Evolutionary conservation across 2,888 invertebrate species (phyloP).

Genomic region (Crepidodera aurea): DNA sequence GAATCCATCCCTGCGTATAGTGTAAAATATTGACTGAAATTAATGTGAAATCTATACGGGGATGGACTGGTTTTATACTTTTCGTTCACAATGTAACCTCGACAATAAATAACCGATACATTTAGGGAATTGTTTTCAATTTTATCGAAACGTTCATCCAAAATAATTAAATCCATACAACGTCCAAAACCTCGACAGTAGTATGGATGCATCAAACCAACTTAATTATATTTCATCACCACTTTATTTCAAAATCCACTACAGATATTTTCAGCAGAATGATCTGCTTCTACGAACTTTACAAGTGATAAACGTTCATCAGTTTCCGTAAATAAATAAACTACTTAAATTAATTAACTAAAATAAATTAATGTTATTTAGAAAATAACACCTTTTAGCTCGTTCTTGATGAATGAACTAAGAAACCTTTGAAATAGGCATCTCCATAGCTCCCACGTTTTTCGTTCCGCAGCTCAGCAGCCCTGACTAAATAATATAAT

Average conservation of each 20-base stretch:
- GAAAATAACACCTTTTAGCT: too few species aligned
- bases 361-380: too few species aligned
- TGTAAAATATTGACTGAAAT: constrained; percentile 23
- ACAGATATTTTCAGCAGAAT: too few species aligned
- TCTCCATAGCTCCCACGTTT: too few species aligned
- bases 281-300: too few species aligned
- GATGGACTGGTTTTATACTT: constrained; percentile 19
- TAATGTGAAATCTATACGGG: constrained; percentile 24
- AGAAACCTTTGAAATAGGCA: too few species aligned
- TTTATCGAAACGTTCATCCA: constrained; percentile 16
- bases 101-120: constrained; percentile 24
- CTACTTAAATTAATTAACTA: too few species aligned
- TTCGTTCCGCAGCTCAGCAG: too few species aligned
- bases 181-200: neutral
- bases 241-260: neutral
- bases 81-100: constrained; percentile 19
- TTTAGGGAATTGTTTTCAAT: constrained; percentile 20
- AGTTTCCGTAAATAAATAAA: too few species aligned
- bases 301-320: too few species aligned
- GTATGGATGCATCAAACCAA: neutral
- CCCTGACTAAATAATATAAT: too few species aligned
- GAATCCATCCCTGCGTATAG: neutral
- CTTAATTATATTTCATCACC: neutral
- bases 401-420: too few species aligned
- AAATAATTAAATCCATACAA: constrained; percentile 10